Conservation (phyloP, 2,113 vertebrate species). For the Turnix velox region DNA sequence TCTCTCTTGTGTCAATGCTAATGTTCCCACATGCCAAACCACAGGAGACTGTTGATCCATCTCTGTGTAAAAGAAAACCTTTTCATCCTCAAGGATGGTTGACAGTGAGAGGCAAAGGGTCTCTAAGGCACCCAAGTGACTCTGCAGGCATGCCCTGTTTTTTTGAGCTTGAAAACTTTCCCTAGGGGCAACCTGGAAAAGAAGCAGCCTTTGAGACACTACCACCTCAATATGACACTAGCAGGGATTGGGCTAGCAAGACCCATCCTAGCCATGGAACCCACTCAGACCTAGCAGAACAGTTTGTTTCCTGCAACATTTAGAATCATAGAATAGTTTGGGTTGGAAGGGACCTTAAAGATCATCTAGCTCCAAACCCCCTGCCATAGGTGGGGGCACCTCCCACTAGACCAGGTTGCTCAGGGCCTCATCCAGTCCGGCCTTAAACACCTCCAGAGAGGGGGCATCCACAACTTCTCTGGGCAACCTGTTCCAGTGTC, state of each 20-base stretch:
- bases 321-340: too few species aligned
- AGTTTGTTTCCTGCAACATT: neutral
- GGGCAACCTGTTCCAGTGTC: too few species aligned
- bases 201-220: neutral
- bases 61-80: neutral
- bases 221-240: neutral
- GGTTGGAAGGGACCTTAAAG: too few species aligned
- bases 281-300: neutral
- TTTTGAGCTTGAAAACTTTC: neutral
- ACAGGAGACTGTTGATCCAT: slow-evolving; percentile 26
- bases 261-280: neutral
- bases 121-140: neutral
- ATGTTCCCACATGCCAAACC: neutral
- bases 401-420: too few species aligned
- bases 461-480: too few species aligned
- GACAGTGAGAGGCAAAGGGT: neutral
- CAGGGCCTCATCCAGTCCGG: too few species aligned
- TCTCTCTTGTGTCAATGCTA: neutral
- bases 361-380: too few species aligned
- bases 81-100: neutral
- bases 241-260: neutral
- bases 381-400: too few species aligned
- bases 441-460: too few species aligned
- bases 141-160: neutral
- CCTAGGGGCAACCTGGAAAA: neutral